Evolutionary conservation across 2,113 vertebrate species (phyloP).

Genomic region (Megaleporinus macrocephalus): DNA sequence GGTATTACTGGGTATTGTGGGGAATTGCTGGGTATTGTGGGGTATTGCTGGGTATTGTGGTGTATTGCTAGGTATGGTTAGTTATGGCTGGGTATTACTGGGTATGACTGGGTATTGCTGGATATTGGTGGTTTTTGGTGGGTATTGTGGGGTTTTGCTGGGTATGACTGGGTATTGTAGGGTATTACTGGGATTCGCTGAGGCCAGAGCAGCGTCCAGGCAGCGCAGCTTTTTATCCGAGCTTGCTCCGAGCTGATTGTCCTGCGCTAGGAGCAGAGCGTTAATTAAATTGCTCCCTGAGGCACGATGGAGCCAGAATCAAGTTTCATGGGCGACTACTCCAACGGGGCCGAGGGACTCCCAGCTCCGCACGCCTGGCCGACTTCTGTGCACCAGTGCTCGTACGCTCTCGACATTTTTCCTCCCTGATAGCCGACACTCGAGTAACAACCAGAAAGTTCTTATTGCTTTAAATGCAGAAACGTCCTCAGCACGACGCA

Average conservation of each 20-base stretch:
- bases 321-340: conserved; percentile 72
- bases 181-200: too few species aligned
- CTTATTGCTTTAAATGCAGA: not conserved
- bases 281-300: conserved; percentile 77
- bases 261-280: conserved; percentile 60
- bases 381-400: conserved; percentile 44
- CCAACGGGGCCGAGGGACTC: conserved; percentile 49
- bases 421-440: conserved; percentile 7
- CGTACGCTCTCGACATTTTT: not conserved
- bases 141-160: too few species aligned
- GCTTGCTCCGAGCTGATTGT: conserved; percentile 52
- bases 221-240: conserved; percentile 2
- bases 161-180: too few species aligned
- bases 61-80: too few species aligned
- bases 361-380: conserved; percentile 43
- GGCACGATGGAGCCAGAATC: conserved; percentile 72
- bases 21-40: not conserved
- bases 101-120: too few species aligned
- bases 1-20: too few species aligned
- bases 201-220: conserved; percentile 13
- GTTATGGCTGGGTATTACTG: too few species aligned
- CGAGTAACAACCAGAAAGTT: not conserved
- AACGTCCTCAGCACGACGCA: not conserved
- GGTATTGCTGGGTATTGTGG: too few species aligned
- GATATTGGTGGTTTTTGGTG: too few species aligned